Conservation (phyloP, 2,888 invertebrate genomes). For the Macrophya alboannulata region DNA sequence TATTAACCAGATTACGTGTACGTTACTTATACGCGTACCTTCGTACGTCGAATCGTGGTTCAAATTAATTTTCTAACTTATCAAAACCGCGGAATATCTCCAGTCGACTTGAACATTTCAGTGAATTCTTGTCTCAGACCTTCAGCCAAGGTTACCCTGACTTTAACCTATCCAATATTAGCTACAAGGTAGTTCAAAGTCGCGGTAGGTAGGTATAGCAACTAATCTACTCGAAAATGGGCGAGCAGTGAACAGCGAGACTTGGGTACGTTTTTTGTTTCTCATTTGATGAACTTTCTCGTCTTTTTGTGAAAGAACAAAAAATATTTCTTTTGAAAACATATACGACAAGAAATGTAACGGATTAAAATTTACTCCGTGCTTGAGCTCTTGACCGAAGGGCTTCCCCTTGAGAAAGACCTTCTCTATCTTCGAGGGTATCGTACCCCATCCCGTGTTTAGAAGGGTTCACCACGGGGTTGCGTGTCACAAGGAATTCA, state of each 20-base stretch:
- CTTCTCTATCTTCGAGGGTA: slow-evolving; percentile 55
- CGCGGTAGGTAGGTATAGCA: not conserved
- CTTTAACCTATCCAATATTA: slow-evolving; percentile 34
- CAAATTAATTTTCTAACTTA: not conserved
- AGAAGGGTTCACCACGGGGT: slow-evolving; percentile 56
- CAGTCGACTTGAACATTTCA: not conserved
- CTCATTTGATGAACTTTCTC: not conserved
- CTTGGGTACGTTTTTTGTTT: not conserved
- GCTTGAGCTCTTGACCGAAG: slow-evolving; percentile 45
- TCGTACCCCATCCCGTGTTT: slow-evolving; percentile 31
- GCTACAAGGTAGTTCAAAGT: slow-evolving; percentile 8
- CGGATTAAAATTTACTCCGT: slow-evolving; percentile 19
- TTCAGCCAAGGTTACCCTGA: slow-evolving; percentile 40
- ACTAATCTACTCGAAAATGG: not conserved
- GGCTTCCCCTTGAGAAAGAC: slow-evolving; percentile 26
- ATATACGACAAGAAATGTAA: not conserved
- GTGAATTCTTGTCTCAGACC: not conserved
- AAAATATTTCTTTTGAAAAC: not conserved
- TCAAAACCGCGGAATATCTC: not conserved
- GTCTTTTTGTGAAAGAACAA: not conserved
- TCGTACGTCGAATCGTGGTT: not conserved
- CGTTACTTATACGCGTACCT: not conserved
- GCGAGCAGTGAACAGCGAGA: not conserved
- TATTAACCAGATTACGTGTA: slow-evolving; percentile 7
- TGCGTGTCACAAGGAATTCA: slow-evolving; percentile 60